A percentile compares a stretch with the other conserved stretches of the same genome.
Conservation (phyloP, 2,797 vertebrate species). For the Acanthurus lineatus region DNA sequence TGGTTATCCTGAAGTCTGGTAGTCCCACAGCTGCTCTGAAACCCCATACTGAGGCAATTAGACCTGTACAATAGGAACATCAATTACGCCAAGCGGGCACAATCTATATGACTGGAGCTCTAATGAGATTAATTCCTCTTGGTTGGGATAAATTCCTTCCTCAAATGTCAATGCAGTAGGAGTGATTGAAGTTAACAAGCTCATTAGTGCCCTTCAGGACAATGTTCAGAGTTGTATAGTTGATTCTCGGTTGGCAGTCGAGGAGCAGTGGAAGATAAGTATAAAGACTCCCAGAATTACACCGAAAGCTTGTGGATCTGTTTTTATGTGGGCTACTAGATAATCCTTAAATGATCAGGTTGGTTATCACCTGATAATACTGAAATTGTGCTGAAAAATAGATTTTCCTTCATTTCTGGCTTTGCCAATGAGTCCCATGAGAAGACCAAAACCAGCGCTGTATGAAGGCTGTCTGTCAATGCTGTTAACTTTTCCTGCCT, state of each 20-base stretch:
- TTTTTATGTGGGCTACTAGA: not conserved
- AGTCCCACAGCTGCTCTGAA: constrained; percentile 60
- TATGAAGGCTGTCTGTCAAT: not conserved
- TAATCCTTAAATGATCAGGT: not conserved
- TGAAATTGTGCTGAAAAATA: not conserved
- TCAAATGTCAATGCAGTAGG: constrained; percentile 60
- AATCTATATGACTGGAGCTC: constrained; percentile 69
- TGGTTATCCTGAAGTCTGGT: constrained; percentile 40
- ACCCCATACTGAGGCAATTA: constrained; percentile 72
- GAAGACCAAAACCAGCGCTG: not conserved
- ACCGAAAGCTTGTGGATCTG: not conserved
- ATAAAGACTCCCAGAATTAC: not conserved
- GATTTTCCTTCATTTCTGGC: not conserved
- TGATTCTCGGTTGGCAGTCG: constrained; percentile 58
- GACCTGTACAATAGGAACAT: constrained; percentile 69
- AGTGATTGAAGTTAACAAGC: constrained; percentile 81
- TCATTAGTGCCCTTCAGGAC: constrained; percentile 77
- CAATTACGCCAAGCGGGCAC: constrained; percentile 71
- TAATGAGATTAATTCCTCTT: constrained; percentile 78
- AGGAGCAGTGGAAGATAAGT: constrained; percentile 4
- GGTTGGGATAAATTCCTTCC: constrained; percentile 70
- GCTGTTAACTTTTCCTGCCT: not conserved
- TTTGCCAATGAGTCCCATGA: not conserved
- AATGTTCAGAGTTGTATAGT: constrained; percentile 53
- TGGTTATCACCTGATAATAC: not conserved